A percentile compares a stretch with the other conserved stretches of the same genome.
Conservation (phyloP, 2,797 vertebrate species). For the Artibeus lituratus region DNA sequence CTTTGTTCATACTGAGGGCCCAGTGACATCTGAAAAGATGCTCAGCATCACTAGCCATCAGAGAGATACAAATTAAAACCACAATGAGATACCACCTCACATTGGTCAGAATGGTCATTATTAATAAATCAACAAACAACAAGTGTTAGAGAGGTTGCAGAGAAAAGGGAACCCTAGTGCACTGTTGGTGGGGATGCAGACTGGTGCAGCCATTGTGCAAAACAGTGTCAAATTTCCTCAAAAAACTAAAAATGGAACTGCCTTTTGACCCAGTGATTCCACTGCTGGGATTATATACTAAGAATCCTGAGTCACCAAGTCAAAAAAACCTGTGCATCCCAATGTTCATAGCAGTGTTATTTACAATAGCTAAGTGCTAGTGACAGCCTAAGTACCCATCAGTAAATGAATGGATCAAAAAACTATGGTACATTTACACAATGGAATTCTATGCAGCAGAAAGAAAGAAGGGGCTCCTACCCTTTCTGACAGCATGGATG, state of each 20-base stretch:
- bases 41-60: background rate
- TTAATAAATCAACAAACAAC: background rate
- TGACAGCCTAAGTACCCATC: background rate
- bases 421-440: no score
- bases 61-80: background rate
- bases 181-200: background rate
- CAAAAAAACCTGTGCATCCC: background rate
- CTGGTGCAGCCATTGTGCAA: background rate
- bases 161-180: background rate
- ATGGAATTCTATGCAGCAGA: no score
- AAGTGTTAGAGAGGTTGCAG: background rate
- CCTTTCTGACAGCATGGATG: no score
- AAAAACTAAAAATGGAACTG: background rate
- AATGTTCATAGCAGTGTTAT: background rate
- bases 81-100: background rate
- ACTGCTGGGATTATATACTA: background rate
- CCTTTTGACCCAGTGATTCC: background rate
- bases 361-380: background rate
- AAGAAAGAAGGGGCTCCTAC: no score
- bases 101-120: background rate
- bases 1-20: background rate
- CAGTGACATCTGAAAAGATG: background rate
- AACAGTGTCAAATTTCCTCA: background rate
- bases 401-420: no score
- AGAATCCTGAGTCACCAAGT: background rate